Evolutionary conservation across 1,140 invertebrate species (phyloP).

Genomic region (Ceratina japonica): DNA sequence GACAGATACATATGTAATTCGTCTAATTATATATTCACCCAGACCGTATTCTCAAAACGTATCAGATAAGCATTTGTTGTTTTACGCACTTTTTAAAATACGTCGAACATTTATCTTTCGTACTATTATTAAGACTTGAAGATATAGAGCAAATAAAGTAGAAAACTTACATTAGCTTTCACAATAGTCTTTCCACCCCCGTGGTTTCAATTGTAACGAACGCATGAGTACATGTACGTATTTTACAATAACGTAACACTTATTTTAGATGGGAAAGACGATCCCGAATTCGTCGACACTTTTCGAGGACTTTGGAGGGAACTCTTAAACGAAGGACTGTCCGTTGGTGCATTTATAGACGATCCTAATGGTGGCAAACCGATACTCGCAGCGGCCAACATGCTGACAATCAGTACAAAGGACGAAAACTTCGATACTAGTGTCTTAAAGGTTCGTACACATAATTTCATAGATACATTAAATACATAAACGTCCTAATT

Average conservation of each 20-base stretch:
- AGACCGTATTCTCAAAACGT: not conserved
- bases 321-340: slow-evolving; percentile 62
- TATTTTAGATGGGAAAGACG: slow-evolving; percentile 62
- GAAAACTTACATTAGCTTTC: not conserved
- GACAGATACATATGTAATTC: not conserved
- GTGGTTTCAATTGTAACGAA: not conserved
- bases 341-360: slow-evolving; percentile 65
- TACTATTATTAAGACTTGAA: not conserved
- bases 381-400: slow-evolving; percentile 67
- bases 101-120: not conserved
- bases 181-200: not conserved
- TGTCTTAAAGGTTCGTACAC: not conserved
- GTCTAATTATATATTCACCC: not conserved
- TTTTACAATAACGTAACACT: not conserved
- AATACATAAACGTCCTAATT: too few species aligned
- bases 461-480: too few species aligned
- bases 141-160: not conserved
- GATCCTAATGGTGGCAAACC: slow-evolving; percentile 61
- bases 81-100: not conserved
- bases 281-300: slow-evolving; percentile 52
- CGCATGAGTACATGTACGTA: too few species aligned
- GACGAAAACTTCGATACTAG: not conserved
- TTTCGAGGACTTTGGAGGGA: slow-evolving; percentile 58
- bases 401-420: slow-evolving; percentile 52
- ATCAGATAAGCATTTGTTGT: too few species aligned